These are phyloP conservation scores for Sminthurinus aureus DNA, from an alignment of 2,888 invertebrate species.

Conservation along the genomic window DNA sequence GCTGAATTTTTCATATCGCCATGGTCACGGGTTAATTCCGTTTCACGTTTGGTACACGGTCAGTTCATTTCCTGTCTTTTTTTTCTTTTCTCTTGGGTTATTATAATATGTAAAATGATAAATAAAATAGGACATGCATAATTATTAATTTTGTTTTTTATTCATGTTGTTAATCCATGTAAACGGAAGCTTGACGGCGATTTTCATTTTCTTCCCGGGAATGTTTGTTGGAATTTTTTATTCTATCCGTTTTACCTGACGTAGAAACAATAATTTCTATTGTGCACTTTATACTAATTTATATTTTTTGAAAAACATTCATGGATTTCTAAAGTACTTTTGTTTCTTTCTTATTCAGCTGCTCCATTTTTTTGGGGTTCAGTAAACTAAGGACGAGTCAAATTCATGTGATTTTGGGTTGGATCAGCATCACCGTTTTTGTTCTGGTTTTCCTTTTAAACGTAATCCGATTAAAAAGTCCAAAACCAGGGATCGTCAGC, in stretches of 20 bases:
- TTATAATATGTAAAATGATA: too few relatives aligned
- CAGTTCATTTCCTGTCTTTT: neutral
- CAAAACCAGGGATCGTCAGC: neutral
- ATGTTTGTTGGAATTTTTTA: neutral
- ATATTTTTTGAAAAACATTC: too few relatives aligned
- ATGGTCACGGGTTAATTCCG: neutral
- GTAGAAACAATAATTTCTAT: too few relatives aligned
- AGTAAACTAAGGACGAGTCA: neutral
- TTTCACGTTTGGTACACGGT: neutral
- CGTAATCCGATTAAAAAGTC: neutral
- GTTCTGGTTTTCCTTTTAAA: neutral
- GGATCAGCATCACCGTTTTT: neutral
- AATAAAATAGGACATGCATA: too few relatives aligned
- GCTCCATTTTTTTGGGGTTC: neutral
- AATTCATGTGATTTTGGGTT: neutral
- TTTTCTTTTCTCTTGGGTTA: neutral
- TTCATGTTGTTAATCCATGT: neutral
- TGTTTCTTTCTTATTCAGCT: too few relatives aligned
- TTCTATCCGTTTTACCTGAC: too few relatives aligned
- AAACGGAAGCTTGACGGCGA: neutral
- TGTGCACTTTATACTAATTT: too few relatives aligned
- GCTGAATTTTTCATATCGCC: neutral
- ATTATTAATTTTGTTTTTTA: too few relatives aligned
- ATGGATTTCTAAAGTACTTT: too few relatives aligned
- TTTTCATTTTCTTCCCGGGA: neutral